phyloP scores from a whole-genome alignment of 1,140 invertebrate species.

The Rhynchophorus ferrugineus region DNA sequence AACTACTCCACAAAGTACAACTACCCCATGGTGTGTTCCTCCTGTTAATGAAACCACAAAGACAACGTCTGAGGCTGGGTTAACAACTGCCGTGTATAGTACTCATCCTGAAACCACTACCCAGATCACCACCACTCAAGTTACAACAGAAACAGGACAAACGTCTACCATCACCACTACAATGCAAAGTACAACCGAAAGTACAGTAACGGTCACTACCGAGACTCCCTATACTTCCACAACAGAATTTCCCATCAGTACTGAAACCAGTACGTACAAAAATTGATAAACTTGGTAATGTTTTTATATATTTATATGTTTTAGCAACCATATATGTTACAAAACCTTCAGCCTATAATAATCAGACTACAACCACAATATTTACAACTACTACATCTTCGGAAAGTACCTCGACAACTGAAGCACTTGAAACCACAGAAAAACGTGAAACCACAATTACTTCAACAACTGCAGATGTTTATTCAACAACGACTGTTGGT shows the following conservation, averaged over 20 bases:
- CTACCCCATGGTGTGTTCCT: constrained; percentile 6
- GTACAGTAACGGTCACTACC: background rate
- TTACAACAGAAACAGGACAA: background rate
- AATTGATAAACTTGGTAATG: background rate
- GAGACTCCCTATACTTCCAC: background rate
- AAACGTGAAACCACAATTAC: constrained; percentile 1
- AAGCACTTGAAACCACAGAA: constrained; percentile 17
- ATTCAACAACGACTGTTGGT: background rate
- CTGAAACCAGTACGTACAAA: constrained; percentile 18
- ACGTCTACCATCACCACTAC: background rate
- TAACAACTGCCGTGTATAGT: constrained; percentile 10
- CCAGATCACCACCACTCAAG: background rate
- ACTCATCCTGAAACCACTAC: background rate
- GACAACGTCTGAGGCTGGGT: constrained; percentile 24
- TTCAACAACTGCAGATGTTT: background rate
- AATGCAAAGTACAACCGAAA: background rate
- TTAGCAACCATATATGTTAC: background rate
- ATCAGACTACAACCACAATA: background rate
- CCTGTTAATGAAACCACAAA: constrained; percentile 16
- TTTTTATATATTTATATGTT: background rate
- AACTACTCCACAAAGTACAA: constrained; percentile 21
- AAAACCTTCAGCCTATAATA: background rate
- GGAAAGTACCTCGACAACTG: constrained; percentile 5
- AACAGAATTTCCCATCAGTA: constrained; percentile 17
- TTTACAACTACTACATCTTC: constrained; percentile 1